Evolutionary conservation across 1,140 invertebrate species (phyloP).

Genomic region (Delia radicum): DNA sequence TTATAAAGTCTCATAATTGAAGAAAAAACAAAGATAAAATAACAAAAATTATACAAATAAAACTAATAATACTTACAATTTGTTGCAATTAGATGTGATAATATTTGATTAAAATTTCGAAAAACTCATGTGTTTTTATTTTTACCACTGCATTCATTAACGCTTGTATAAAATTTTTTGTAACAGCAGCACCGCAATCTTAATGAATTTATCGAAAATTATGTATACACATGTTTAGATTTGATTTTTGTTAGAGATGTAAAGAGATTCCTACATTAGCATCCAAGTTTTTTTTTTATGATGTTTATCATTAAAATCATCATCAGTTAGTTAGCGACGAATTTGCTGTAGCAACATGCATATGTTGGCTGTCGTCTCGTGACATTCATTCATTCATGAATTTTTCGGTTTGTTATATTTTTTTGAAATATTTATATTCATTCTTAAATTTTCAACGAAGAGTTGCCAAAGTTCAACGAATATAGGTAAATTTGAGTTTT

Average conservation of each 20-base stretch:
- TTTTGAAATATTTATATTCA: not conserved
- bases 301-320: not conserved
- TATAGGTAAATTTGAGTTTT: too few species aligned
- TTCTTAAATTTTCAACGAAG: not conserved
- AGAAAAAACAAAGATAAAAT: too few species aligned
- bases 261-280: not conserved
- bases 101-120: too few species aligned
- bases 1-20: too few species aligned
- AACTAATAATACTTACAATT: too few species aligned
- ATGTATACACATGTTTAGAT: not conserved
- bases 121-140: not conserved
- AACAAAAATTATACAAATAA: too few species aligned
- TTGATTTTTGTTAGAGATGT: not conserved
- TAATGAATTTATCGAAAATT: not conserved
- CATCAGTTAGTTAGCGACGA: not conserved
- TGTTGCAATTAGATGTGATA: too few species aligned
- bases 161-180: not conserved
- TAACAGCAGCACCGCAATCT: not conserved
- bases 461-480: not conserved
- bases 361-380: not conserved
- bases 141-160: not conserved
- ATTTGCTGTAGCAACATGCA: not conserved
- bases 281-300: not conserved
- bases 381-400: constrained; percentile 14
- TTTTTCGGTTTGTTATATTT: not conserved